Evolutionary conservation across 2,797 vertebrate species (phyloP).

Genomic region (Tympanoctomys barrerae): DNA sequence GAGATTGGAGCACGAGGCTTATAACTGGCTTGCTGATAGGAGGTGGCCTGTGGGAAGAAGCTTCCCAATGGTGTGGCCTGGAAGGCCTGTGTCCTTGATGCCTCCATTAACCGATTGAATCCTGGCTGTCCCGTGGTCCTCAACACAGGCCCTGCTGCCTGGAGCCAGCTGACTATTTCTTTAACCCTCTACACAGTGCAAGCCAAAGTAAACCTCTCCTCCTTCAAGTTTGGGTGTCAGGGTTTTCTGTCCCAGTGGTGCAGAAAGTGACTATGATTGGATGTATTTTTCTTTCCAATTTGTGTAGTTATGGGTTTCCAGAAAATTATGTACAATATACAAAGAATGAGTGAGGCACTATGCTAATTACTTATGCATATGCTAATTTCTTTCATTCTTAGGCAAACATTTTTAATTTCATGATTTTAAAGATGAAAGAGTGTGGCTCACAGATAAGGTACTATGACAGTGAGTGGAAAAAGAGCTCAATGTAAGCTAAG

Average conservation of each 20-base stretch:
- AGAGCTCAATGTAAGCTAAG: neutral
- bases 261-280: neutral
- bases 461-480: neutral
- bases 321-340: neutral
- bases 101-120: neutral
- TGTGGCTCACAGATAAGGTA: neutral
- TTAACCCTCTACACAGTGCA: neutral
- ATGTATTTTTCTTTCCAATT: neutral
- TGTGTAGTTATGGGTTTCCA: constrained; percentile 30
- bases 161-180: neutral
- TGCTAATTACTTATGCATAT: neutral
- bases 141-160: neutral
- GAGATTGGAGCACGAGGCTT: neutral
- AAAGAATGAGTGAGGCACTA: neutral
- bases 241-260: neutral
- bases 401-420: neutral
- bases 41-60: neutral
- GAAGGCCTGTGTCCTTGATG: neutral
- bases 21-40: neutral
- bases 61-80: no score
- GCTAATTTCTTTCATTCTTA: constrained; percentile 9
- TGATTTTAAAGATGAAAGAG: neutral
- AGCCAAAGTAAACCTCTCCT: neutral
- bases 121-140: neutral
- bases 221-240: neutral